phyloP scores from a whole-genome alignment of 2,113 vertebrate species.

The Oncorhynchus kisutch region DNA sequence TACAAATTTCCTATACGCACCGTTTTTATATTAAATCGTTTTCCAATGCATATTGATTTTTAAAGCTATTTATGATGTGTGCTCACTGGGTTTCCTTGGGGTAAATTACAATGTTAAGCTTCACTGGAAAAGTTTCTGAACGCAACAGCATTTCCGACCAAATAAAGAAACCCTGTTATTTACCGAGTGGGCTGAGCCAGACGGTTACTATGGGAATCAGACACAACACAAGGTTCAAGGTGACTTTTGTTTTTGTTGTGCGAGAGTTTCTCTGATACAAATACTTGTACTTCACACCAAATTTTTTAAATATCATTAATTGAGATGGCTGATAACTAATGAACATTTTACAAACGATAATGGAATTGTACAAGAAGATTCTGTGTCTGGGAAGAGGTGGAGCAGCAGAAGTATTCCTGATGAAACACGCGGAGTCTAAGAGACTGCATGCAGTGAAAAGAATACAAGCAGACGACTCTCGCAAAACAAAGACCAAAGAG shows the following conservation, averaged over 20 bases:
- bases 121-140: neutral
- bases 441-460: conserved; percentile 74
- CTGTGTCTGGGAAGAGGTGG: conserved; percentile 72
- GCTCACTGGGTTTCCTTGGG: neutral
- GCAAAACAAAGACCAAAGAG: conserved; percentile 54
- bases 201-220: conserved; percentile 26
- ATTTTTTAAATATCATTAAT: neutral
- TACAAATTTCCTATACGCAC: neutral
- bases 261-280: neutral
- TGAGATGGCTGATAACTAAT: neutral
- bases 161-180: neutral
- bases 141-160: neutral
- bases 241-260: neutral
- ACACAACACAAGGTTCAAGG: conserved; percentile 1
- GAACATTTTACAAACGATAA: conserved; percentile 15
- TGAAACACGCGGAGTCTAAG: conserved; percentile 64
- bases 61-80: neutral
- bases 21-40: neutral
- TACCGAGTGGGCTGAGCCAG: neutral
- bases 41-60: neutral
- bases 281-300: too few species aligned
- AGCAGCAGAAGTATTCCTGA: conserved; percentile 75
- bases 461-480: conserved; percentile 61
- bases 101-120: neutral
- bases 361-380: conserved; percentile 75